phyloP scores from a whole-genome alignment of 2,888 invertebrate species.

The Nomada flava region DNA sequence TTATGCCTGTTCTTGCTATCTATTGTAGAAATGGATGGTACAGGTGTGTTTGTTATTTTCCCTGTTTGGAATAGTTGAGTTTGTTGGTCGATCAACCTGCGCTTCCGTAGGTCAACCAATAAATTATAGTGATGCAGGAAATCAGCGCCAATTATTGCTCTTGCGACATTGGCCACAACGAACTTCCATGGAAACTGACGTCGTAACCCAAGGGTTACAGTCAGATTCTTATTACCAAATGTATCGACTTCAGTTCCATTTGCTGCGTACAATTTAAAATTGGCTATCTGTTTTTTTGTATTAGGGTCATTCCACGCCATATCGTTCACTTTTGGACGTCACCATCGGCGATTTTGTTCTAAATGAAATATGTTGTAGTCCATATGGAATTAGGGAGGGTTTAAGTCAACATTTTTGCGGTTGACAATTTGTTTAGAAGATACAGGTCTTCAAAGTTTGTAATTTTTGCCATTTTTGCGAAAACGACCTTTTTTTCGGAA shows the following conservation, averaged over 20 bases:
- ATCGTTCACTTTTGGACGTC: too few species aligned
- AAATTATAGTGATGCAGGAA: conserved; percentile 1
- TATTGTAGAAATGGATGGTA: neutral
- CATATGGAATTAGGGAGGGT: too few species aligned
- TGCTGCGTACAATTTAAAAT: conserved; percentile 4
- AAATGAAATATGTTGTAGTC: too few species aligned
- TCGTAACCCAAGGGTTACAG: neutral
- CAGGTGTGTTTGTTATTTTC: neutral
- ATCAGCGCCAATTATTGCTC: conserved; percentile 16
- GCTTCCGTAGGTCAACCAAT: conserved; percentile 2
- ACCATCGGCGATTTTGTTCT: too few species aligned
- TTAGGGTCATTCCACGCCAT: too few species aligned
- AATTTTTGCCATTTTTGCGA: too few species aligned
- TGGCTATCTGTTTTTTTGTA: neutral
- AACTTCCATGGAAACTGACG: conserved; percentile 13
- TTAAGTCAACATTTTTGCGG: too few species aligned
- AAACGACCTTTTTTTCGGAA: too few species aligned
- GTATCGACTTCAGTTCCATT: conserved; percentile 6
- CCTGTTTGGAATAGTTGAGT: neutral
- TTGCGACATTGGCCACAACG: neutral
- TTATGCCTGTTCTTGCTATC: too few species aligned
- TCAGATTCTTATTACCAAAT: neutral
- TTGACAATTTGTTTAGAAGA: too few species aligned
- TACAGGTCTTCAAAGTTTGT: too few species aligned
- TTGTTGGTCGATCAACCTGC: neutral